phyloP scores from a whole-genome alignment of 2,888 invertebrate genomes.

The Oscheius sp. region DNA sequence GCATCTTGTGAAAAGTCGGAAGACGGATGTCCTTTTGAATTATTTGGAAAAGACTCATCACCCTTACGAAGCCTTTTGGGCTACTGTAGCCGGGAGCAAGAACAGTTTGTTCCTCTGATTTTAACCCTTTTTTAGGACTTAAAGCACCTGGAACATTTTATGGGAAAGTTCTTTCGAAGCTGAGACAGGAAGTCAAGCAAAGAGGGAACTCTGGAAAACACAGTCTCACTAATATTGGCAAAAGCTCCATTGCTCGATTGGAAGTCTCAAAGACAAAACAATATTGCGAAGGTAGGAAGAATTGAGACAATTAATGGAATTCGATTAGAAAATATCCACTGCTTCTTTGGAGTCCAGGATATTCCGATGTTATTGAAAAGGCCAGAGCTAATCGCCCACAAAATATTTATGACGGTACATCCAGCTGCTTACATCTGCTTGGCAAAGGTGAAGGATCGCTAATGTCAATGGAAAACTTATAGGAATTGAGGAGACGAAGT shows the following conservation, averaged over 20 bases:
- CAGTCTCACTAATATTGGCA: conserved; percentile 34
- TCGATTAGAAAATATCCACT: not conserved
- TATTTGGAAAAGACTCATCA: conserved; percentile 47
- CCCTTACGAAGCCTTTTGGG: conserved; percentile 57
- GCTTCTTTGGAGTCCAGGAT: conserved; percentile 42
- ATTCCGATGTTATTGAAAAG: conserved; percentile 40
- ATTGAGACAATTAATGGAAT: not conserved
- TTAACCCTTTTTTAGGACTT: conserved; percentile 29
- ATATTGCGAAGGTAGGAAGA: conserved; percentile 6
- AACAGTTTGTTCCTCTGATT: conserved; percentile 13
- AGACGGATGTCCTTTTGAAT: conserved; percentile 35
- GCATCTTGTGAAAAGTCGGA: conserved; percentile 28
- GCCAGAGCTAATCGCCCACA: conserved; percentile 52
- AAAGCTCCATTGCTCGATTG: conserved; percentile 45
- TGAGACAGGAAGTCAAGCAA: conserved; percentile 29
- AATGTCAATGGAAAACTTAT: conserved; percentile 1
- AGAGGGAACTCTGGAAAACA: not conserved
- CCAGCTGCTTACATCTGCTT: conserved; percentile 52
- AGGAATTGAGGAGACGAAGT: conserved; percentile 38
- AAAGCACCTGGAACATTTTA: conserved; percentile 42
- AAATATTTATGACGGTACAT: conserved; percentile 46
- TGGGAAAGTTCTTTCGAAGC: conserved; percentile 41
- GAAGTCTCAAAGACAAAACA: conserved; percentile 36
- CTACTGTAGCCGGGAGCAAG: conserved; percentile 45
- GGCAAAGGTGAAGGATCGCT: conserved; percentile 35